These are phyloP conservation scores for Pseudomyrmex concolor DNA, from an alignment of 1,140 invertebrate species.

Conservation along the genomic window DNA sequence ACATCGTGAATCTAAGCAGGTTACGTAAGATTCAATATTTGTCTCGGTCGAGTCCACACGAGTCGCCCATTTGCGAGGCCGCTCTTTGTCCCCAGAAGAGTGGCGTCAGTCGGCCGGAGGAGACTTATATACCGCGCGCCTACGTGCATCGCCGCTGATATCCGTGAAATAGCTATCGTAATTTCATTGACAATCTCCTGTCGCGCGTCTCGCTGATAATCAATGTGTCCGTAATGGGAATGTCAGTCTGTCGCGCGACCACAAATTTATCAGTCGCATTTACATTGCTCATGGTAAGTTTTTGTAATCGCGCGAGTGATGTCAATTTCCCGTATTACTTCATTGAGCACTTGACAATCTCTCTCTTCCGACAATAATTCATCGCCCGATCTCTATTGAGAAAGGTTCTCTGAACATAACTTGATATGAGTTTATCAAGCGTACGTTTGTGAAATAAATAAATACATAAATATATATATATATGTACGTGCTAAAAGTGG, in stretches of 20 bases:
- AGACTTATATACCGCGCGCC: constrained; percentile 67
- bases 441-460: neutral
- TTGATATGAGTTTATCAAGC: neutral
- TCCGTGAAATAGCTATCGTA: constrained; percentile 69
- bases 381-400: neutral
- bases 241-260: constrained; percentile 23
- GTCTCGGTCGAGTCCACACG: constrained; percentile 37
- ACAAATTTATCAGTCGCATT: constrained; percentile 31
- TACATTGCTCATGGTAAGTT: neutral
- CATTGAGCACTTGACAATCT: neutral
- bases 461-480: no score
- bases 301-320: neutral
- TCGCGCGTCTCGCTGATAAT: constrained; percentile 30
- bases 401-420: neutral
- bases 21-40: constrained; percentile 65
- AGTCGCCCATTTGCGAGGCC: neutral
- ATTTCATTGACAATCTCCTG: constrained; percentile 75
- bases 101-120: constrained; percentile 65
- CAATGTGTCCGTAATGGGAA: constrained; percentile 40
- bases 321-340: constrained; percentile 15
- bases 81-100: constrained; percentile 50
- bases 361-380: neutral
- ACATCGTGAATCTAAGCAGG: constrained; percentile 19
- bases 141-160: constrained; percentile 68
- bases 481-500: no score